These are phyloP conservation scores for Rhimphoctona megacephalus DNA, from an alignment of 2,888 invertebrate genomes.

Conservation along the genomic window DNA sequence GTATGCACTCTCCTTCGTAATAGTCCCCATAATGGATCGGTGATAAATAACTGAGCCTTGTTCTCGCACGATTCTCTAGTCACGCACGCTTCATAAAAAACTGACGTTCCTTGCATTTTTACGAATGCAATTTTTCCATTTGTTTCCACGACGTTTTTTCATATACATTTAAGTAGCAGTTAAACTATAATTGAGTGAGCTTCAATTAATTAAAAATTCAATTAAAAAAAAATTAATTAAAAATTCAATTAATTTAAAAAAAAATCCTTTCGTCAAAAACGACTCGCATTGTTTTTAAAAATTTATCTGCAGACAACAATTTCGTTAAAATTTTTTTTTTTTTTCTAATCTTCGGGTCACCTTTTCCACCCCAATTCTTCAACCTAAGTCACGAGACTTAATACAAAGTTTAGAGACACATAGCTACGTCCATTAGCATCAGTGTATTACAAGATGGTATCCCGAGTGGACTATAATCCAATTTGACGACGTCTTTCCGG, in stretches of 20 bases:
- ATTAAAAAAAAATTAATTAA: neutral
- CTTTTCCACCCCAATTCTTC: constrained; percentile 2
- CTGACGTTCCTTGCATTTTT: neutral
- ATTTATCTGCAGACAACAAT: neutral
- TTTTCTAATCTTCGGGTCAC: neutral
- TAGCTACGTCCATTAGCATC: constrained; percentile 21
- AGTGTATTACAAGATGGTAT: constrained; percentile 13
- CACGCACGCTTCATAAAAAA: constrained; percentile 46
- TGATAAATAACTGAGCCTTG: constrained; percentile 44
- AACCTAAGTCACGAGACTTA: neutral
- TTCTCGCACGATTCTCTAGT: constrained; percentile 11
- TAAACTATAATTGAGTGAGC: neutral
- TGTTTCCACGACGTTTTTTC: neutral
- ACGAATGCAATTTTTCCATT: neutral
- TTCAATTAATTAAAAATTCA: neutral
- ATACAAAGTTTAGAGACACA: neutral
- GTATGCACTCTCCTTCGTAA: constrained; percentile 15
- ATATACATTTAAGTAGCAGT: neutral
- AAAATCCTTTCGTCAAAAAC: neutral
- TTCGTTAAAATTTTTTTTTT: neutral
- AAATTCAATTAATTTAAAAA: too few relatives aligned
- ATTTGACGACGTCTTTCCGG: constrained; percentile 75
- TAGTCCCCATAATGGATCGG: constrained; percentile 53
- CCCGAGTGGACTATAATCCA: constrained; percentile 70
- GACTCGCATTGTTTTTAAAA: neutral